Conservation (phyloP, 2,888 invertebrate species). For the Noctua fimbriata region DNA sequence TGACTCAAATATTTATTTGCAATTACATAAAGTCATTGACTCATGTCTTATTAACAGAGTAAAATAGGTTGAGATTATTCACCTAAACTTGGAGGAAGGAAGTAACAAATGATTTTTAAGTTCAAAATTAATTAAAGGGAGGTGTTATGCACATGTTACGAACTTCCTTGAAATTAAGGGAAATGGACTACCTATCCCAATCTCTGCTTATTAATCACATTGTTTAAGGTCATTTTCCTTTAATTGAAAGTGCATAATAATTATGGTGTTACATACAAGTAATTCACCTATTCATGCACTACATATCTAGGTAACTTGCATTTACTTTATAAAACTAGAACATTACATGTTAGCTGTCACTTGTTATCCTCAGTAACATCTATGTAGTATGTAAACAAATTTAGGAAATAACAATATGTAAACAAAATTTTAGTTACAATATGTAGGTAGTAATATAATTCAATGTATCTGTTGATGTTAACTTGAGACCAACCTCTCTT, state of each 20-base stretch:
- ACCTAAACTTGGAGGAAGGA: neutral
- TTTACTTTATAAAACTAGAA: conserved; percentile 50
- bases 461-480: neutral
- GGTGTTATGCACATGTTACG: neutral
- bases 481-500: conserved; percentile 17
- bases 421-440: conserved; percentile 22
- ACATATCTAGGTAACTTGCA: conserved; percentile 42
- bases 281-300: conserved; percentile 18
- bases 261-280: conserved; percentile 5
- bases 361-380: conserved; percentile 20
- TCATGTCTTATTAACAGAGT: conserved; percentile 1
- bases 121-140: neutral
- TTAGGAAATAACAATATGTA: conserved; percentile 28
- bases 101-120: neutral
- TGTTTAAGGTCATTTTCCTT: conserved; percentile 7
- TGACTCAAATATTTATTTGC: neutral
- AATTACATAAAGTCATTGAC: conserved; percentile 2
- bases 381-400: conserved; percentile 23
- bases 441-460: conserved; percentile 13
- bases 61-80: neutral
- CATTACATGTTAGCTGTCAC: conserved; percentile 24
- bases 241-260: conserved; percentile 8
- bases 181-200: neutral
- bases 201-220: conserved; percentile 2
- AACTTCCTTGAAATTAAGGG: neutral